Percentiles rank a stretch among this genome's conserved stretches.
Conservation (phyloP, 2,113 vertebrate genomes). For the Phasianus colchicus region DNA sequence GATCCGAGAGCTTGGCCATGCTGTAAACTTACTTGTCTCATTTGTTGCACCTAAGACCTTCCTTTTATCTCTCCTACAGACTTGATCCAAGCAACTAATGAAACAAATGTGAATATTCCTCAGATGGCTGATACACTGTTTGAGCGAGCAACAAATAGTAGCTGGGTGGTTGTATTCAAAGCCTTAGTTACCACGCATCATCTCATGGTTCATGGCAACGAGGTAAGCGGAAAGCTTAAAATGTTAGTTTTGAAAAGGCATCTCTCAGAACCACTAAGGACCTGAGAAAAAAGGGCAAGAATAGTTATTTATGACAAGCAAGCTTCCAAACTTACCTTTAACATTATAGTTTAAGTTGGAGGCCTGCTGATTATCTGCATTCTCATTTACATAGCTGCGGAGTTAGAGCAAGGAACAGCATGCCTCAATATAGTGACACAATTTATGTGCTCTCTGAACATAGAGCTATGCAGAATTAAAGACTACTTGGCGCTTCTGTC, state of each 20-base stretch:
- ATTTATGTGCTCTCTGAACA: not conserved
- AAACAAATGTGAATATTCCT: constrained; percentile 99
- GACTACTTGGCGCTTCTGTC: not conserved
- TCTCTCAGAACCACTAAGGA: not conserved
- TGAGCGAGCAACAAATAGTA: constrained; percentile 95
- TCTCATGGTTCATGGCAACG: constrained; percentile 98
- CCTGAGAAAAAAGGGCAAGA: not conserved
- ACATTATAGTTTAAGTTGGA: not conserved
- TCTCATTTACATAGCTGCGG: not conserved
- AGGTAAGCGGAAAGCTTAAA: constrained; percentile 79
- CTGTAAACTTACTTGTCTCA: not conserved
- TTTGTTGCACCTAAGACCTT: not conserved
- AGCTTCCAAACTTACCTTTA: not conserved
- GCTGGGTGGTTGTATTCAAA: constrained; percentile 99
- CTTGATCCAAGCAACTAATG: constrained; percentile 98
- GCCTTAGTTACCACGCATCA: constrained; percentile 98
- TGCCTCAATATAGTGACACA: not conserved
- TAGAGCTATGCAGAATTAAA: not conserved
- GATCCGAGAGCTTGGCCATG: not conserved
- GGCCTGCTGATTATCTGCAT: not conserved
- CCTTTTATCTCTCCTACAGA: constrained; percentile 76
- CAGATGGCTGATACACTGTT: constrained; percentile 98
- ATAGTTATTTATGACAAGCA: not conserved
- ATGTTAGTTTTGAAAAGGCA: not conserved
- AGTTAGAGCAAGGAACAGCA: not conserved